A percentile compares a stretch with the other conserved stretches of the same genome.
Evolutionary conservation across 2,797 vertebrate species (phyloP).

Genomic region (Sebastes kiyomatsui): DNA sequence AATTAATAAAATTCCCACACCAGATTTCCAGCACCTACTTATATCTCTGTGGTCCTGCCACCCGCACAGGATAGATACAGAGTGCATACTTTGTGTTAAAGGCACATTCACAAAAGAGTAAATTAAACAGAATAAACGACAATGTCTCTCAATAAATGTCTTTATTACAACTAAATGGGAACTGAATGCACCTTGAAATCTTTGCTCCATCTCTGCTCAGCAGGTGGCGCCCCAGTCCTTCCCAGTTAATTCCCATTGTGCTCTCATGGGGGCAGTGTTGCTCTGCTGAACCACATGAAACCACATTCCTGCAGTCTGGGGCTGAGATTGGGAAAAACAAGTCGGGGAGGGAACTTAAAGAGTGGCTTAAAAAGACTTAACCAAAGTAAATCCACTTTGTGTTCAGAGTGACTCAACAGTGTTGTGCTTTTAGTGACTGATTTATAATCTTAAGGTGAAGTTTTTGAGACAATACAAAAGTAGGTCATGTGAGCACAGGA

Average conservation of each 20-base stretch:
- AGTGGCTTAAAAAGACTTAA: constrained; percentile 14
- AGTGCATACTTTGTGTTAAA: too few relatives aligned
- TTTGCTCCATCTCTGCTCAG: constrained; percentile 26
- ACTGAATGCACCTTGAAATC: not conserved
- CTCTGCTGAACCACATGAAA: constrained; percentile 26
- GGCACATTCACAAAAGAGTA: too few relatives aligned
- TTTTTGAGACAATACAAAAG: not conserved
- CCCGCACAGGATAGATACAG: too few relatives aligned
- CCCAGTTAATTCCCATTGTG: not conserved
- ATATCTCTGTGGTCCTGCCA: too few relatives aligned
- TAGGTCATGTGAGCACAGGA: constrained; percentile 33
- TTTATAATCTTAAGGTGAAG: not conserved
- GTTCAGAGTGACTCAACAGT: not conserved
- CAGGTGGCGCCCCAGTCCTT: constrained; percentile 54
- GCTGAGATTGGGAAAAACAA: constrained; percentile 40
- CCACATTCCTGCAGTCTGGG: constrained; percentile 75
- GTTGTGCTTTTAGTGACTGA: not conserved
- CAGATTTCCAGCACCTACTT: too few relatives aligned
- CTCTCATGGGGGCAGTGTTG: constrained; percentile 78
- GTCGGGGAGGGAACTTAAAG: constrained; percentile 3
- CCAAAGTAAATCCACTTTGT: constrained; percentile 2
- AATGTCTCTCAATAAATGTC: too few relatives aligned
- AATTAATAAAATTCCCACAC: too few relatives aligned
- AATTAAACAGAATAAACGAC: too few relatives aligned
- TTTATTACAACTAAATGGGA: not conserved